Percentiles rank a stretch among this genome's conserved stretches.
Evolutionary conservation across 2,113 vertebrate genomes (phyloP).

Genomic region (Aplodontia rufa): DNA sequence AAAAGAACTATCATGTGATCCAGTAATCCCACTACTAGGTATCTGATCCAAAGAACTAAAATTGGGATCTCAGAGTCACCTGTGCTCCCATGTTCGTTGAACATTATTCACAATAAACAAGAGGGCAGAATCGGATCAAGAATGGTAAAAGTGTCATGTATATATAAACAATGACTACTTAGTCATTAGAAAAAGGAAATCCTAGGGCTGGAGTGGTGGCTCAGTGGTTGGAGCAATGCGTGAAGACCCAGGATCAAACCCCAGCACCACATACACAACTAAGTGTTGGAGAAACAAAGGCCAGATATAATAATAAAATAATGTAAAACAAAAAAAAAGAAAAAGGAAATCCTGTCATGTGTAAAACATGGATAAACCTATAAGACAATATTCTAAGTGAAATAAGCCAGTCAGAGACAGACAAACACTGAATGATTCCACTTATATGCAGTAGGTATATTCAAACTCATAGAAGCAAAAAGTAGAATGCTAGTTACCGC

Average conservation of each 20-base stretch:
- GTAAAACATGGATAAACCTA: not conserved
- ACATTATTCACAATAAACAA: constrained; percentile 43
- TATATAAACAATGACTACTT: not conserved
- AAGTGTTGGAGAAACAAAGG: too few relatives aligned
- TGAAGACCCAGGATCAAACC: too few relatives aligned
- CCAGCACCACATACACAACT: too few relatives aligned
- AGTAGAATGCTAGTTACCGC: not conserved
- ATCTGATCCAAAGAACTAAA: too few relatives aligned
- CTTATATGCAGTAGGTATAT: not conserved
- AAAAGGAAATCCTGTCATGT: not conserved
- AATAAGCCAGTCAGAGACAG: not conserved
- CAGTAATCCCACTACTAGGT: not conserved
- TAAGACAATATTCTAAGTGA: not conserved
- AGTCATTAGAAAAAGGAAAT: not conserved
- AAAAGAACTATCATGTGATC: not conserved
- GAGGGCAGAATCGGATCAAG: not conserved
- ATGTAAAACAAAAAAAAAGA: too few relatives aligned
- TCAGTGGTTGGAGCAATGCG: too few relatives aligned
- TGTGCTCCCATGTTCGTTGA: not conserved
- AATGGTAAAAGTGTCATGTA: not conserved
- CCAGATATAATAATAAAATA: too few relatives aligned
- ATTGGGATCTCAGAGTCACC: not conserved
- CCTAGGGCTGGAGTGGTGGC: too few relatives aligned
- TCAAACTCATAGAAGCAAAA: constrained; percentile 28
- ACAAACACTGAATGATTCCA: not conserved